Percentiles rank a stretch among this genome's conserved stretches.
These are phyloP conservation scores for Sceloporus undulatus DNA, from an alignment of 2,113 vertebrate genomes.

Conservation along the genomic window DNA sequence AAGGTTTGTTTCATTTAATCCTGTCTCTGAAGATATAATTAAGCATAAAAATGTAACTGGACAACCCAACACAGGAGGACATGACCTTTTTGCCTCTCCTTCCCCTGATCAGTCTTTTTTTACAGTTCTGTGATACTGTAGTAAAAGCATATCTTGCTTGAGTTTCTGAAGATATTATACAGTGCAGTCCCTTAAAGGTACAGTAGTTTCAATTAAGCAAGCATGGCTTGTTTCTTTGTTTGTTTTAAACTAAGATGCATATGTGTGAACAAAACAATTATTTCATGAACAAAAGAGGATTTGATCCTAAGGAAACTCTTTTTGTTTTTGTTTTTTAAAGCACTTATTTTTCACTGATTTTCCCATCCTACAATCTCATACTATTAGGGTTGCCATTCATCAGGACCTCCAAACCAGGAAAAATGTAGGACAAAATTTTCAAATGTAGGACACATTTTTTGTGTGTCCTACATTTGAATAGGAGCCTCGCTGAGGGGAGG, in stretches of 20 bases:
- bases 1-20: not conserved
- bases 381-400: not conserved
- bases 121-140: too few species aligned
- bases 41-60: not conserved
- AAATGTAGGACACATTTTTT: too few species aligned
- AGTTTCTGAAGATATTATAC: not conserved
- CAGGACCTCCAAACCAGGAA: too few species aligned
- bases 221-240: not conserved
- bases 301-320: not conserved
- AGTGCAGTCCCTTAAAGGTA: not conserved
- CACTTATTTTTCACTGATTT: not conserved
- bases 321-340: not conserved
- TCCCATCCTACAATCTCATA: not conserved
- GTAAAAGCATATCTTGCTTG: not conserved
- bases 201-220: not conserved
- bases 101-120: not conserved
- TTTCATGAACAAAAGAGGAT: not conserved
- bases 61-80: too few species aligned
- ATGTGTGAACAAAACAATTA: not conserved
- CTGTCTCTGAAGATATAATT: too few species aligned
- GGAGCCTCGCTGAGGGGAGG: too few species aligned
- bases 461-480: too few species aligned
- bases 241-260: too few species aligned
- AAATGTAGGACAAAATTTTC: too few species aligned
- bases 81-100: not conserved